These are phyloP conservation scores for Casuarius casuarius DNA, from an alignment of 2,113 vertebrate genomes.

Conservation along the genomic window DNA sequence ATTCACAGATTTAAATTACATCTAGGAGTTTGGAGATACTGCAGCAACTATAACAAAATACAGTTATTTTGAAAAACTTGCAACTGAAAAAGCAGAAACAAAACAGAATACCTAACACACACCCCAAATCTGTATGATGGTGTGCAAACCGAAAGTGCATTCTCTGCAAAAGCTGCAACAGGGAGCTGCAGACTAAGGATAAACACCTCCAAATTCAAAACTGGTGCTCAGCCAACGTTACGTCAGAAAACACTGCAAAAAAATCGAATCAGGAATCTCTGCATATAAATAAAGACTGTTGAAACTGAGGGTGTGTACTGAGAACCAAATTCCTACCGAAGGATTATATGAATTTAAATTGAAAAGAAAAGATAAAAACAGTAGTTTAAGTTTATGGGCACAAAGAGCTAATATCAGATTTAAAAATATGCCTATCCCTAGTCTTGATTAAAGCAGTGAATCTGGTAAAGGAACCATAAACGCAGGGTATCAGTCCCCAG, in stretches of 20 bases:
- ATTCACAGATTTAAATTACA: background rate
- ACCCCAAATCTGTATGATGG: background rate
- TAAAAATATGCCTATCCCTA: background rate
- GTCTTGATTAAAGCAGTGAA: background rate
- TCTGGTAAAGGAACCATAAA: background rate
- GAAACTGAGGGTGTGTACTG: background rate
- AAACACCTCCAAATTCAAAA: background rate
- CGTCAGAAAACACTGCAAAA: background rate
- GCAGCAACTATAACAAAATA: background rate
- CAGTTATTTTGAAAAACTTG: background rate
- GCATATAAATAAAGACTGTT: background rate
- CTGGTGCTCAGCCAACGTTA: background rate
- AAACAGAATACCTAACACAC: background rate
- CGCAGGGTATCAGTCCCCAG: background rate
- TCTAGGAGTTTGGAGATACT: background rate
- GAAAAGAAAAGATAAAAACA: background rate
- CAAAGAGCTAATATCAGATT: background rate
- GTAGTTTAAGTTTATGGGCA: background rate
- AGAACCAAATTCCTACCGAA: background rate
- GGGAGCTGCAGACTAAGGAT: background rate
- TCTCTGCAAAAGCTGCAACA: background rate
- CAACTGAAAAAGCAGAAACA: background rate
- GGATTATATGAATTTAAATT: background rate
- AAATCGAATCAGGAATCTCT: background rate
- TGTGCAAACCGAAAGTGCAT: background rate